Base-by-base conservation (phyloP, 2,888 invertebrate genomes). In the Apocheima hispidaria region DNA sequence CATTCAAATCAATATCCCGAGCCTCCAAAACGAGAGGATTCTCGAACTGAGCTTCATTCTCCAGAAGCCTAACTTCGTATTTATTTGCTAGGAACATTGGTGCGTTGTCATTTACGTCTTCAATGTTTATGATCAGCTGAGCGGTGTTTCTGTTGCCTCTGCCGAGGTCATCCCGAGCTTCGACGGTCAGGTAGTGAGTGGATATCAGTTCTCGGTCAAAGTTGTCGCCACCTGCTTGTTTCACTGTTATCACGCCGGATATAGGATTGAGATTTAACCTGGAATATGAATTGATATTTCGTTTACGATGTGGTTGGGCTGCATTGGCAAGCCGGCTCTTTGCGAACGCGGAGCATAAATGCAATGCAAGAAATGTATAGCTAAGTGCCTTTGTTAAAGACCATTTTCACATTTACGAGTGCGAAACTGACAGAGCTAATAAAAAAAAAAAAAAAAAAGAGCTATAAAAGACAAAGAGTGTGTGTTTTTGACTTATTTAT, bases 31-130 rank as follows among this genome's bases (percentile, higher is more conserved):
- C 90, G 0, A 98, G 82, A 0, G 96, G 95, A 38, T 95, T 94
- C 77, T 97, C 96, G 78, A 98, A 98, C 60, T 95, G 94, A 0
- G 84, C 77, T 76, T 96, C 95, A 83, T 98, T 98, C 84, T 99
- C 99, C 69, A 96, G 80, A 2, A 99, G 86, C 40, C 96, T 94
- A 0, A 96, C 96, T 79, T 97, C 97, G 75, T 98, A 98, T 71
- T 96, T 96, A 61, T 94, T 95, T 64, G 97, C 97, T 0, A 96
- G 86, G 81, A 98, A 99, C 71, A 95, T 93, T 0, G 99, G 99
- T 0, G 96, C 94, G 81, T 98, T 98, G 78, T 98, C 98, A 75
- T 98, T 98, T 0, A 97, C 96, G 82, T 98, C 98, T 71, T 96
- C 95, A 38, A 98, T 95, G 72, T 96, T 96, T 4, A 98, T 94